Percentiles rank a stretch among this genome's conserved stretches.
phyloP scores from a whole-genome alignment of 2,888 invertebrate genomes.

The Athripsodes cinereus region DNA sequence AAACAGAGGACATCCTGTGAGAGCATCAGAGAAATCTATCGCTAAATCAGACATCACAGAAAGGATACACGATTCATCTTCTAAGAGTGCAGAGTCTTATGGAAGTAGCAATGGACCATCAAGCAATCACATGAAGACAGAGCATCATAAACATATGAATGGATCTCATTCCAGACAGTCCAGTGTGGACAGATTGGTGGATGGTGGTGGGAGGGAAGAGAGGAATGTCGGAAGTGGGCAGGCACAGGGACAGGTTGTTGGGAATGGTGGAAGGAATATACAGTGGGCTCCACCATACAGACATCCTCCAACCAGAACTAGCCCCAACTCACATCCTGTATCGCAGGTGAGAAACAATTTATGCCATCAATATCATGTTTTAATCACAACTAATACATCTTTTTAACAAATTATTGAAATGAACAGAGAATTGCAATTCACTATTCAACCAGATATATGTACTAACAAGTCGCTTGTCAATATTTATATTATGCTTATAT shows the following conservation, averaged over 20 bases:
- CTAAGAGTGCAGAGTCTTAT: constrained; percentile 28
- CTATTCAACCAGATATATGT: no score
- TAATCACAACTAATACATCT: no score
- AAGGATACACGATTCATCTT: constrained; percentile 39
- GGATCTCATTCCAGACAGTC: constrained; percentile 25
- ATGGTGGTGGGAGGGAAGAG: constrained; percentile 16
- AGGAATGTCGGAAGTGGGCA: constrained; percentile 1
- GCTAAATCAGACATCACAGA: constrained; percentile 43
- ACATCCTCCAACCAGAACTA: constrained; percentile 36
- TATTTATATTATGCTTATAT: no score
- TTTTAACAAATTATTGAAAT: no score
- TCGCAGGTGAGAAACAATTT: constrained; percentile 20
- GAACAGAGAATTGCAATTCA: no score
- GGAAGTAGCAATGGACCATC: constrained; percentile 11
- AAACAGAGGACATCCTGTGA: constrained; percentile 41
- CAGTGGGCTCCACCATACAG: constrained; percentile 38
- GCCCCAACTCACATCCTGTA: constrained; percentile 24
- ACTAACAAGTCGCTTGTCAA: no score
- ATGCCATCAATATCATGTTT: no score
- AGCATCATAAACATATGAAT: constrained; percentile 12
- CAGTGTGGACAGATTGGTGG: constrained; percentile 22
- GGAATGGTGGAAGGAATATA: constrained; percentile 13
- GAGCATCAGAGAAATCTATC: constrained; percentile 46
- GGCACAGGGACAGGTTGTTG: background rate
- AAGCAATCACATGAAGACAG: constrained; percentile 4